Evolutionary conservation across 2,797 vertebrate genomes (phyloP).

Genomic region (Mico argentatus): DNA sequence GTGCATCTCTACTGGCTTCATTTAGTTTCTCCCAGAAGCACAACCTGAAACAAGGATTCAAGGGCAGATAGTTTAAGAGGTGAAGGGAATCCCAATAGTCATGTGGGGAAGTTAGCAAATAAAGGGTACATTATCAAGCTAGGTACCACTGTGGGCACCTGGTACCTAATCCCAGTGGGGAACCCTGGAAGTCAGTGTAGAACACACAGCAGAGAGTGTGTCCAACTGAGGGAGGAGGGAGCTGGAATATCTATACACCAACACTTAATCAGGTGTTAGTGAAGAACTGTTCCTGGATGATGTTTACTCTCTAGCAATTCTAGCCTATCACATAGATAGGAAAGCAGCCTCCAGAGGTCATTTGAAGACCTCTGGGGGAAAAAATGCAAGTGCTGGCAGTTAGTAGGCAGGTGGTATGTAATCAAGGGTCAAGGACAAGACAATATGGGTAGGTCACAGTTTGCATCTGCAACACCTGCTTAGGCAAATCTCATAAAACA

Average conservation of each 20-base stretch:
- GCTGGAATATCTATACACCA: not conserved
- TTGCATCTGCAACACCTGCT: not conserved
- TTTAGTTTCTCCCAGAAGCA: not conserved
- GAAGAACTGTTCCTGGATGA: not conserved
- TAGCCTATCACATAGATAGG: not conserved
- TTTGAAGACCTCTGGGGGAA: not conserved
- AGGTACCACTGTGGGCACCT: not conserved
- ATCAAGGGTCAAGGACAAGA: not conserved
- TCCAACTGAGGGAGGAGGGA: not conserved
- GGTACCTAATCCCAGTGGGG: not conserved
- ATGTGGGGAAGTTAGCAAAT: not conserved
- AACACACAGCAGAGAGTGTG: not conserved
- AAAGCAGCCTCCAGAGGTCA: not conserved
- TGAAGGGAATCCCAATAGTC: not conserved
- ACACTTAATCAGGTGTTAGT: not conserved
- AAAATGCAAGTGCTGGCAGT: not conserved
- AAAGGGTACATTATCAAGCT: not conserved
- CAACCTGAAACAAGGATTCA: not conserved
- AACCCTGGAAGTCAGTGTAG: not conserved
- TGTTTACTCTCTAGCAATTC: not conserved
- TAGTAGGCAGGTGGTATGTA: not conserved
- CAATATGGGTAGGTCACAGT: not conserved
- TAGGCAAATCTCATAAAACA: not conserved
- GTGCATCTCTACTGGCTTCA: not conserved
- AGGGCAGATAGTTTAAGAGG: not conserved